Conservation (phyloP, 2,797 vertebrate genomes). For the Perdix hodgsoniae region DNA sequence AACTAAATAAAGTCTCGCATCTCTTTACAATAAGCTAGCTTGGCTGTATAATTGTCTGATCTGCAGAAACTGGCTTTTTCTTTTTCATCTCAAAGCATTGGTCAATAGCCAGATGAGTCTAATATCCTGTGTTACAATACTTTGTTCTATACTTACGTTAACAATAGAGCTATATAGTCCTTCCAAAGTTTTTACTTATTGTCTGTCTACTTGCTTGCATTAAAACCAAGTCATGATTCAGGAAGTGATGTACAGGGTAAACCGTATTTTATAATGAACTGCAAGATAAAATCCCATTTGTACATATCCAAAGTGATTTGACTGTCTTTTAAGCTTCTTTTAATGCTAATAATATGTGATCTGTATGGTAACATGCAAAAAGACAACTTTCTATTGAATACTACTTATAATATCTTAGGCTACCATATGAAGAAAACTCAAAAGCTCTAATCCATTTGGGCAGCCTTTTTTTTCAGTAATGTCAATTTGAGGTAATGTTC, state of each 20-base stretch:
- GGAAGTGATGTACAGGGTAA: background rate
- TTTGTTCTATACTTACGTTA: background rate
- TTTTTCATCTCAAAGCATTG: background rate
- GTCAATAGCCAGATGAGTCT: background rate
- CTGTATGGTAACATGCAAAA: background rate
- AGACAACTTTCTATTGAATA: background rate
- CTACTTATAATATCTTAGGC: background rate
- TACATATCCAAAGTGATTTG: constrained; percentile 1
- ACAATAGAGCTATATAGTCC: background rate
- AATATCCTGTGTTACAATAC: background rate
- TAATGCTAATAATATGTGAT: background rate
- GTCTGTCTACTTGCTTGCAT: background rate
- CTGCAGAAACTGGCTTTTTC: background rate
- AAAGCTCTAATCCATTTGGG: background rate
- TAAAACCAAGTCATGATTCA: background rate
- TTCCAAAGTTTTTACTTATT: background rate
- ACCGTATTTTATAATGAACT: background rate
- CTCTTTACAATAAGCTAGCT: background rate
- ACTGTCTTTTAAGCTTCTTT: background rate
- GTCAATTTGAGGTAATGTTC: constrained; percentile 4
- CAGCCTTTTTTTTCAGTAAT: background rate
- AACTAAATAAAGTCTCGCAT: background rate
- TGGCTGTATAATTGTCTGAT: background rate
- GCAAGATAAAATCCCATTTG: background rate
- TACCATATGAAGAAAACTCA: background rate